A percentile compares a stretch with the other conserved stretches of the same genome.
phyloP scores from a whole-genome alignment of 2,797 vertebrate species.

The Myripristis murdjan region DNA sequence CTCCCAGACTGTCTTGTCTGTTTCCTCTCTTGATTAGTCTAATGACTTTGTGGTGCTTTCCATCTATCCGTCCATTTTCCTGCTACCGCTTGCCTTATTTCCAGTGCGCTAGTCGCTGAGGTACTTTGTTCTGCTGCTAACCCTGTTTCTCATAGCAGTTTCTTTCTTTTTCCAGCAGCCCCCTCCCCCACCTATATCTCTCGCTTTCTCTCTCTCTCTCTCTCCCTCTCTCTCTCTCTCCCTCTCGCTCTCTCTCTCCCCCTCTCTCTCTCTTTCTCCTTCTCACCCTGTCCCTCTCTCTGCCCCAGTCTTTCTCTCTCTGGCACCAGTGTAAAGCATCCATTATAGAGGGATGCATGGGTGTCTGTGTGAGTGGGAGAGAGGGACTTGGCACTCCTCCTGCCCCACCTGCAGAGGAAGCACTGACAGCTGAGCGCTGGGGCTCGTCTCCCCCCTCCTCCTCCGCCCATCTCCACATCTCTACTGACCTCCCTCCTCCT shows the following conservation, averaged over 20 bases:
- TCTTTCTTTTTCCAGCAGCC: slow-evolving; percentile 68
- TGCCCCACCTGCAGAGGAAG: slow-evolving; percentile 91
- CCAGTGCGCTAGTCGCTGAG: slow-evolving; percentile 54
- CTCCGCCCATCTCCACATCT: slow-evolving; percentile 76
- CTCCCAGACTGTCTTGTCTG: slow-evolving; percentile 76
- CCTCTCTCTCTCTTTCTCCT: not conserved
- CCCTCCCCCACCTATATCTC: slow-evolving; percentile 51
- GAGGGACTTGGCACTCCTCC: slow-evolving; percentile 85
- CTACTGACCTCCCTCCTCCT: slow-evolving; percentile 81
- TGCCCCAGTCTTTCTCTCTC: slow-evolving; percentile 74
- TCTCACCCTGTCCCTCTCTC: slow-evolving; percentile 34
- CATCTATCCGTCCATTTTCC: slow-evolving; percentile 23
- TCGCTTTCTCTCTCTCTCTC: slow-evolving; percentile 28
- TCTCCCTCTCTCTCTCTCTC: slow-evolving; percentile 58
- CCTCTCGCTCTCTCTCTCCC: slow-evolving; percentile 65
- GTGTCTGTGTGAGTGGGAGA: slow-evolving; percentile 86
- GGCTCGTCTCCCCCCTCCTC: slow-evolving; percentile 67
- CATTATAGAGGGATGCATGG: slow-evolving; percentile 89
- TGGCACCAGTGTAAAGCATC: slow-evolving; percentile 87
- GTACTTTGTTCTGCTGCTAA: slow-evolving; percentile 62
- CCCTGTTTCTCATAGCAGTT: slow-evolving; percentile 67
- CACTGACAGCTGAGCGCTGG: slow-evolving; percentile 87
- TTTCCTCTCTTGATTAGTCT: slow-evolving; percentile 78
- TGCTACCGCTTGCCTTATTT: slow-evolving; percentile 32
- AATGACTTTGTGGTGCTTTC: slow-evolving; percentile 73